Conservation (phyloP, 2,113 vertebrate species). For the Coptodon bakossiorum region DNA sequence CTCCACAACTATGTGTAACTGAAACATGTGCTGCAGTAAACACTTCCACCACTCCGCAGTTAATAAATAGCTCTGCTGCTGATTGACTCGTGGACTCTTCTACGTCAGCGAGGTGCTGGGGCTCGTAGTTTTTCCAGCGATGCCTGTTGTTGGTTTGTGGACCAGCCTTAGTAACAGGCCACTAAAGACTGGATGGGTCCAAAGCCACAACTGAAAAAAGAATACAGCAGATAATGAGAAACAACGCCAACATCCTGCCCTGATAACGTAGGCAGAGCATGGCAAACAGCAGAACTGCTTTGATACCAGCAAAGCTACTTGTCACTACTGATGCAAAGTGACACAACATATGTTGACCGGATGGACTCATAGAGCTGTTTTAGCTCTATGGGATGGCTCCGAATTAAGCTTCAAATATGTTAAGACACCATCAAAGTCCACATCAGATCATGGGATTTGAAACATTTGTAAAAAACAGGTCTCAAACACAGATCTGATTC, state of each 20-base stretch:
- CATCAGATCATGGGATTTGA: background rate
- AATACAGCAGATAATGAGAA: conserved; percentile 3
- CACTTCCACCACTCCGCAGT: conserved; percentile 45
- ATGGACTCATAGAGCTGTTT: background rate
- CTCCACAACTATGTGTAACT: conserved; percentile 43
- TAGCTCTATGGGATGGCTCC: background rate
- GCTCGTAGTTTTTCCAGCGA: conserved; percentile 39
- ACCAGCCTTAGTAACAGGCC: conserved; percentile 18
- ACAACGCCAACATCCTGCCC: background rate
- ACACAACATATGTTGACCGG: background rate
- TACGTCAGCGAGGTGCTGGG: conserved; percentile 28
- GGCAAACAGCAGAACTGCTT: background rate
- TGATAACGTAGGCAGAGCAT: background rate
- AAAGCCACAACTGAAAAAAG: background rate
- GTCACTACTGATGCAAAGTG: background rate
- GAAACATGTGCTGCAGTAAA: conserved; percentile 58
- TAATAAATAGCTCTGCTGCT: conserved; percentile 67
- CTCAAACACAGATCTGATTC: background rate
- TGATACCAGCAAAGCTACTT: background rate
- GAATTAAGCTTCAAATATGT: background rate
- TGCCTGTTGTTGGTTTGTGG: conserved; percentile 36
- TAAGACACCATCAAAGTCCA: background rate
- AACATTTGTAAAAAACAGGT: background rate
- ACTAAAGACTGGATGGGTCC: conserved; percentile 9
- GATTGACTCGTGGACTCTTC: conserved; percentile 49